Evolutionary conservation across 2,888 invertebrate genomes (phyloP).

Genomic region (Venustoraphidia nigricollis): DNA sequence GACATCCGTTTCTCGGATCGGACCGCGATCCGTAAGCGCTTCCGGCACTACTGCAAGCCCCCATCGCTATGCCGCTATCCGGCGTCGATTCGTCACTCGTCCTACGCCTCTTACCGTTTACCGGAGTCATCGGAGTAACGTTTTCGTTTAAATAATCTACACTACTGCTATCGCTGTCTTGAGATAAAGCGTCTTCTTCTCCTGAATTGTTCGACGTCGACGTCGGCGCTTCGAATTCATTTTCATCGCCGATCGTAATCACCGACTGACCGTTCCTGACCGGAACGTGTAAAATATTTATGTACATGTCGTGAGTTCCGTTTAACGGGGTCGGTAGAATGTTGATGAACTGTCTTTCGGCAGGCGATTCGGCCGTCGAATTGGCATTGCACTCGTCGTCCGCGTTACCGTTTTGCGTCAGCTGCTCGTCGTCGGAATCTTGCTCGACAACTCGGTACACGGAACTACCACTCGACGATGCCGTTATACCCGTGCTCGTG

Average conservation of each 20-base stretch:
- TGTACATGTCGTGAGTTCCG: slow-evolving; percentile 31
- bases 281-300: slow-evolving; percentile 20
- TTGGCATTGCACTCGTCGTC: neutral
- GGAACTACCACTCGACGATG: slow-evolving; percentile 13
- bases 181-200: slow-evolving; percentile 30
- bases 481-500: slow-evolving; percentile 41
- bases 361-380: slow-evolving; percentile 9
- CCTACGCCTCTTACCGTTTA: slow-evolving; percentile 7
- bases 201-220: slow-evolving; percentile 21
- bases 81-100: slow-evolving; percentile 19
- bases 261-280: slow-evolving; percentile 20
- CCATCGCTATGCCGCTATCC: slow-evolving; percentile 30
- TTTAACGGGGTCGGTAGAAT: slow-evolving; percentile 43
- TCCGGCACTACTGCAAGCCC: slow-evolving; percentile 26
- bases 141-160: slow-evolving; percentile 30
- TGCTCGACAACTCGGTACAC: slow-evolving; percentile 30
- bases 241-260: slow-evolving; percentile 22
- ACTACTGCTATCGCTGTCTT: slow-evolving; percentile 34
- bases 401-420: slow-evolving; percentile 15
- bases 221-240: slow-evolving; percentile 22
- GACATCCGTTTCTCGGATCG: slow-evolving; percentile 15
- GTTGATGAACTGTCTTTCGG: slow-evolving; percentile 31
- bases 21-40: slow-evolving; percentile 14
- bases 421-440: slow-evolving; percentile 47
- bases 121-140: slow-evolving; percentile 14